These are phyloP conservation scores for Bombus breviceps DNA, from an alignment of 1,140 invertebrate genomes.

Conservation along the genomic window DNA sequence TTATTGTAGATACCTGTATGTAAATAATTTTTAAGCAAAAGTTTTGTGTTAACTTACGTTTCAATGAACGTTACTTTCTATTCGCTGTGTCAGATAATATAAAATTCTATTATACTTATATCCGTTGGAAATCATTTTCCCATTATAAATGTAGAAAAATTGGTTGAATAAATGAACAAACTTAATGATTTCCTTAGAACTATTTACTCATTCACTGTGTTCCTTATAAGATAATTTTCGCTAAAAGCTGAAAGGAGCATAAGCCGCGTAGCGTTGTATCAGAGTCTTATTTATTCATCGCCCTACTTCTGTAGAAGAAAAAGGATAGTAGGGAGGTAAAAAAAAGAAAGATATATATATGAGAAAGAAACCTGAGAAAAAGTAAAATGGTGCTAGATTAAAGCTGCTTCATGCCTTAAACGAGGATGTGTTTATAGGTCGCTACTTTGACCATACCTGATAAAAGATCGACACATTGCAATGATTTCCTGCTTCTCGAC, in stretches of 20 bases:
- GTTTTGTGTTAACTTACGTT: no score
- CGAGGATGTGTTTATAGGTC: background rate
- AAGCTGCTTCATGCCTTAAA: background rate
- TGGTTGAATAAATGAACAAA: background rate
- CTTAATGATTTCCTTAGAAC: background rate
- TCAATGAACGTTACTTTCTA: background rate
- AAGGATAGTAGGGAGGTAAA: no score
- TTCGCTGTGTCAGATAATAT: background rate
- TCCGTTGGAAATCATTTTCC: background rate
- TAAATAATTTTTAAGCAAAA: background rate
- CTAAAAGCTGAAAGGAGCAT: background rate
- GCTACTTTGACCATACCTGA: background rate
- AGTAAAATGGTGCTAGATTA: background rate
- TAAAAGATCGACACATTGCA: background rate
- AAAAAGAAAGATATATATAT: background rate
- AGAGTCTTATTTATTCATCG: background rate
- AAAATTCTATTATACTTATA: background rate
- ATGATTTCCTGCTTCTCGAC: background rate
- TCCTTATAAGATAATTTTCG: background rate
- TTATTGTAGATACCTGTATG: no score
- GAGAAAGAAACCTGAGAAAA: background rate
- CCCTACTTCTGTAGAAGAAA: background rate
- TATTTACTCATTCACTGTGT: background rate
- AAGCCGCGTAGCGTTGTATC: background rate
- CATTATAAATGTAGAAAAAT: background rate